Evolutionary conservation across 2,113 vertebrate genomes (phyloP), one percentile per base, ranked within the genome.

Genomic region (Steatornis caripensis): DNA sequence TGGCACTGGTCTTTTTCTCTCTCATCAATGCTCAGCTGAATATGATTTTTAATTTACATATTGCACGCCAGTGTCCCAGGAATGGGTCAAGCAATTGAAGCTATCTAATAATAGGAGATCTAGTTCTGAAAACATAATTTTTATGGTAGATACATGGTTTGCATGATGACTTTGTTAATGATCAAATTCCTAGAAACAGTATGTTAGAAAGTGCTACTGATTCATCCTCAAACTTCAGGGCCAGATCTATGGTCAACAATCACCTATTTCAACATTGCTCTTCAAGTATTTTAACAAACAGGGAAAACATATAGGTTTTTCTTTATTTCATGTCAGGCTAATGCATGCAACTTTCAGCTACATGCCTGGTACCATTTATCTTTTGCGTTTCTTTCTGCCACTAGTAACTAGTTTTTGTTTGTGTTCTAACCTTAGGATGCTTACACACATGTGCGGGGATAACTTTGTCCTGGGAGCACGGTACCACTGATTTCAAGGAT

Each of bases 351-450:
- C 30, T 70, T 72, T 39, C 39, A 64, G 9, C 39, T 75, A 5
- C 0, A 0, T 70, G 29, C 48, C 30, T 43, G 11, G 46, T 43
- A 46, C 13, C 16, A 3, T 75, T 90, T 87, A 43, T 79, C 36
- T 84, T 49, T 58, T 65, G 11, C 23, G 17, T 82, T 84, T 94
- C 36, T 84, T 95, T 81, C 77, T 92, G n/a, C 41, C 24, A 11
- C 12, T 37, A 15, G 27, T 74, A 37, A 46, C 32, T 49, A 26
- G 11, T 32, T 71, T 84, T 66, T 76, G 26, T 80, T 49, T 65
- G 34, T 65, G 18, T 43, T 87, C 60, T 37, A 78, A 10, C 36
- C 36, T 64, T 78, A 55, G 54, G 49, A 60, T 64, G 49, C 24
- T 41, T 78, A 61, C 9, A 34, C 14, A 57, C 17, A 21, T 1